phyloP scores from a whole-genome alignment of 2,797 vertebrate genomes.

The Chaetodon trifasciatus region DNA sequence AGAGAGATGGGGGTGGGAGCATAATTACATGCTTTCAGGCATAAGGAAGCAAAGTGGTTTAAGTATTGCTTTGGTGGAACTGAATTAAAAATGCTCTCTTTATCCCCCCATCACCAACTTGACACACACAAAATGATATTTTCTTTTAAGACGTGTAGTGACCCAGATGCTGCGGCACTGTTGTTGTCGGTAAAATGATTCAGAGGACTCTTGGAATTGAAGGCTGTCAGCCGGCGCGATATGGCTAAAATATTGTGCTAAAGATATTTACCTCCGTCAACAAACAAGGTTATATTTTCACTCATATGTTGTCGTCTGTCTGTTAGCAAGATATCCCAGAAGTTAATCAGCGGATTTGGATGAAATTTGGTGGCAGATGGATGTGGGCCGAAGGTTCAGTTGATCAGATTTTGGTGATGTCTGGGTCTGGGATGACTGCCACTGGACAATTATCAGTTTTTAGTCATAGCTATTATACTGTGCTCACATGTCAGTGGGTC shows the following conservation, averaged over 20 bases:
- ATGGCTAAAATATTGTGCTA: constrained; percentile 34
- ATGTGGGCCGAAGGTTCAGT: constrained; percentile 46
- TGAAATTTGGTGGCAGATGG: constrained; percentile 64
- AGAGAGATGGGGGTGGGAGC: constrained; percentile 13
- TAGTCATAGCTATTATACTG: constrained; percentile 19
- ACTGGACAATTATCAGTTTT: constrained; percentile 50
- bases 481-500: constrained; percentile 20
- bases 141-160: constrained; percentile 36
- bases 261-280: constrained; percentile 41
- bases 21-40: constrained; percentile 67
- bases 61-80: constrained; percentile 55
- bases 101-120: constrained; percentile 58
- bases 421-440: constrained; percentile 56
- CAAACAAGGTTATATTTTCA: constrained; percentile 46
- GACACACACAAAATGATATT: constrained; percentile 49
- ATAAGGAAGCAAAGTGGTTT: constrained; percentile 59
- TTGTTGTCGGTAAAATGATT: constrained; percentile 32
- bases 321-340: constrained; percentile 43
- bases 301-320: constrained; percentile 39
- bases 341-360: constrained; percentile 71
- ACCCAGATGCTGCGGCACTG: constrained; percentile 51
- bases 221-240: constrained; percentile 21
- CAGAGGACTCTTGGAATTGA: constrained; percentile 35
- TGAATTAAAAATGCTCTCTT: constrained; percentile 59
- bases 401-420: constrained; percentile 63